phyloP scores from a whole-genome alignment of 2,888 invertebrate genomes.

The Capitulum mitella region DNA sequence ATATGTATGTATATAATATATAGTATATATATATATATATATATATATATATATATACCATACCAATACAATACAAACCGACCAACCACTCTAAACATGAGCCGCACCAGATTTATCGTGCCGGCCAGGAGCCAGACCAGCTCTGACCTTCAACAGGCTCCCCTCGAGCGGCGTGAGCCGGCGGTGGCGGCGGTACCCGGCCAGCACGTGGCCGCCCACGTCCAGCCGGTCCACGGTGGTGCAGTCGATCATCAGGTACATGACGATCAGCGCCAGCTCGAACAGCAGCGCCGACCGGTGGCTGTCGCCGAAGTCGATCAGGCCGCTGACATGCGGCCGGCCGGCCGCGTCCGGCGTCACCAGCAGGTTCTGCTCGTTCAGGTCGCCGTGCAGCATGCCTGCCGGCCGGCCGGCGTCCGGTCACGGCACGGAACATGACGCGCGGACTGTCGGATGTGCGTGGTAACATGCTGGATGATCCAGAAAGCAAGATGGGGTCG shows the following conservation, averaged over 20 bases:
- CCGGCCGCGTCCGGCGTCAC: conserved; percentile 42
- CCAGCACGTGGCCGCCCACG: conserved; percentile 8
- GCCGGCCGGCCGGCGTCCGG: conserved; percentile 27
- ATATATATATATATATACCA: no score
- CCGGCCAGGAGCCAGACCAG: no score
- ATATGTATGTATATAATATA: no score
- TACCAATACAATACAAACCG: no score
- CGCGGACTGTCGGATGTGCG: no score
- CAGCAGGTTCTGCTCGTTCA: conserved; percentile 82
- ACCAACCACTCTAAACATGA: no score
- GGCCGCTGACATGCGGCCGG: conserved; percentile 51
- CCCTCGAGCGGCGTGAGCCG: conserved; percentile 11
- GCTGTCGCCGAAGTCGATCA: conserved; percentile 83
- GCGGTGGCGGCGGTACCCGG: conserved; percentile 25
- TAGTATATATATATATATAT: no score
- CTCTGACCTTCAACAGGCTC: conserved; percentile 15
- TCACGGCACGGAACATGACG: no score
- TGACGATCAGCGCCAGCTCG: conserved; percentile 72
- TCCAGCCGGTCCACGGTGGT: conserved; percentile 46
- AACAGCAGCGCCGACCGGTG: conserved; percentile 63
- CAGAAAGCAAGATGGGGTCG: no score
- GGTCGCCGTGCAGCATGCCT: conserved; percentile 76
- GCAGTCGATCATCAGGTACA: conserved; percentile 68
- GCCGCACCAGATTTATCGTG: no score
- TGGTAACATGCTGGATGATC: no score